These are phyloP conservation scores for Haliaeetus leucogaster DNA, from an alignment of 2,113 vertebrate species.

Conservation along the genomic window DNA sequence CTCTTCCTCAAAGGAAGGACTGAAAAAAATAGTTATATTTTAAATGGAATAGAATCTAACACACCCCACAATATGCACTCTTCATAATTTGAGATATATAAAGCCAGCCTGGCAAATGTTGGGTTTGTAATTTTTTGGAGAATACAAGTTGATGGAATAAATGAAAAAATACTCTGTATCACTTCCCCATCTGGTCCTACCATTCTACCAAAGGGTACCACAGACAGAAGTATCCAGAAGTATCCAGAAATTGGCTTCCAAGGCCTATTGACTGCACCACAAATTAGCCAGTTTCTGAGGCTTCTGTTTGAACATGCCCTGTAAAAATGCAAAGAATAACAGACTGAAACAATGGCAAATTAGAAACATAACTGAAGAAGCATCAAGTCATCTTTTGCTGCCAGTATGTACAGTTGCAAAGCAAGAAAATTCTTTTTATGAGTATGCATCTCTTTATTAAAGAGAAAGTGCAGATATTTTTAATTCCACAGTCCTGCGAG, in stretches of 20 bases:
- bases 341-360: background rate
- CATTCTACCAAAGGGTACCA: background rate
- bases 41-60: background rate
- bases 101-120: background rate
- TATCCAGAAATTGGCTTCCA: background rate
- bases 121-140: background rate
- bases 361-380: constrained; percentile 1
- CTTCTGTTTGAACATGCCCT: background rate
- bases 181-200: background rate
- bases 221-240: background rate
- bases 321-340: background rate
- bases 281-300: background rate
- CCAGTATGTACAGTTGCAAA: background rate
- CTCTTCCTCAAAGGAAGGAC: background rate
- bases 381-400: background rate
- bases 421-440: background rate
- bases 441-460: background rate
- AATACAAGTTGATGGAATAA: background rate
- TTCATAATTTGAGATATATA: background rate
- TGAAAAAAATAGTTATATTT: background rate
- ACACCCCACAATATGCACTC: background rate
- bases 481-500: background rate
- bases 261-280: background rate
- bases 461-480: background rate
- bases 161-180: background rate